Percentiles rank a stretch among this genome's conserved stretches.
Conservation (phyloP, 2,888 invertebrate species). For the Hirtodrosophila confusa region DNA sequence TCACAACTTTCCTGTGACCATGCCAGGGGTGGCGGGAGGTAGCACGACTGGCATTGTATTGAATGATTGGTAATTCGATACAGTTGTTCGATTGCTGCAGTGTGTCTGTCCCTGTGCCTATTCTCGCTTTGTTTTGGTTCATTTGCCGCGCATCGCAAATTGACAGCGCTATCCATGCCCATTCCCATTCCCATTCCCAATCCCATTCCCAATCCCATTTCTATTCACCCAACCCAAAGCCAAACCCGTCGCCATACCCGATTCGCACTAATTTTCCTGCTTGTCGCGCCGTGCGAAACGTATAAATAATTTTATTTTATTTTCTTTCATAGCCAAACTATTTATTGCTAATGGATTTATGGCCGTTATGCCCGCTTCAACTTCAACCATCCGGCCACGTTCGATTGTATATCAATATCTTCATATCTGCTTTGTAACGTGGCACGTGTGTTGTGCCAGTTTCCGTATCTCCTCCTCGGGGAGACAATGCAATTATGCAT, state of each 20-base stretch:
- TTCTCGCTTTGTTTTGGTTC: slow-evolving; percentile 67
- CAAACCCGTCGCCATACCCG: slow-evolving; percentile 27
- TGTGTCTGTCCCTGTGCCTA: slow-evolving; percentile 26
- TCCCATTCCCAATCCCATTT: slow-evolving; percentile 21
- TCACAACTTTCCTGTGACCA: slow-evolving; percentile 53
- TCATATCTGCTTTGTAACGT: slow-evolving; percentile 60
- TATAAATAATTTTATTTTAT: slow-evolving; percentile 77
- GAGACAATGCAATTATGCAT: slow-evolving; percentile 60
- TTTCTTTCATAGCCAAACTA: slow-evolving; percentile 73
- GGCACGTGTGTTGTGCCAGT: slow-evolving; percentile 69
- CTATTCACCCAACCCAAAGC: slow-evolving; percentile 14
- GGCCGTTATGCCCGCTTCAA: slow-evolving; percentile 34
- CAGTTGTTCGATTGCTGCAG: slow-evolving; percentile 68
- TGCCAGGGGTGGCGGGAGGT: slow-evolving; percentile 2
- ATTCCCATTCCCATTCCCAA: slow-evolving; percentile 10
- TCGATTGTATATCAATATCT: slow-evolving; percentile 66
- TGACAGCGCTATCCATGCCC: slow-evolving; percentile 44
- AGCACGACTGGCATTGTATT: slow-evolving; percentile 49
- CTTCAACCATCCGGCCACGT: slow-evolving; percentile 31
- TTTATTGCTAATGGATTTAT: slow-evolving; percentile 83
- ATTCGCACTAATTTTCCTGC: slow-evolving; percentile 79
- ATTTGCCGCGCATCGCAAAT: slow-evolving; percentile 80
- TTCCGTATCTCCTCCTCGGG: slow-evolving; percentile 50
- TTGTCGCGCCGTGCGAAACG: slow-evolving; percentile 71
- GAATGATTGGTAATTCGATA: slow-evolving; percentile 81